Conservation (phyloP, 2,888 invertebrate species). For the Leptinotarsa juncta region DNA sequence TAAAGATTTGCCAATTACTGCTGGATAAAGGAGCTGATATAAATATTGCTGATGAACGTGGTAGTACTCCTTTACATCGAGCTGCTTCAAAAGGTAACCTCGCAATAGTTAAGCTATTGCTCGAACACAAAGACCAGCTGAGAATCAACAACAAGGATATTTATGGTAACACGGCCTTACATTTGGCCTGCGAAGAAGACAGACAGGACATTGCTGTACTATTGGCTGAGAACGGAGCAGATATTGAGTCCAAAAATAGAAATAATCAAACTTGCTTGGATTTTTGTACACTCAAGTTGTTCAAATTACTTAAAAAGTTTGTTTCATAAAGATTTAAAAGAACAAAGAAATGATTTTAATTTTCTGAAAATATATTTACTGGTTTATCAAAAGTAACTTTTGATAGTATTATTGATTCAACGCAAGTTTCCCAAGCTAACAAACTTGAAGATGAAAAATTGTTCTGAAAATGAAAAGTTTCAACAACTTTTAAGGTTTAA, state of each 20-base stretch:
- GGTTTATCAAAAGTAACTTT: too few species aligned
- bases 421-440: too few species aligned
- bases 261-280: slow-evolving; percentile 77
- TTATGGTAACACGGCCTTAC: slow-evolving; percentile 83
- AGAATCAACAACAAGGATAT: slow-evolving; percentile 74
- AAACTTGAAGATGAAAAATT: too few species aligned
- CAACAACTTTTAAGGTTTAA: too few species aligned
- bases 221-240: slow-evolving; percentile 76
- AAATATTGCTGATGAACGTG: slow-evolving; percentile 75
- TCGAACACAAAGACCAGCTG: slow-evolving; percentile 69
- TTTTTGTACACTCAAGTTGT: slow-evolving; percentile 61
- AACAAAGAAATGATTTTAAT: neutral
- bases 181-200: slow-evolving; percentile 86
- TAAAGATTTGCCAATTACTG: slow-evolving; percentile 75
- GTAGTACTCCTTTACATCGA: slow-evolving; percentile 82
- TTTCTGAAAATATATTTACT: neutral
- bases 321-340: neutral
- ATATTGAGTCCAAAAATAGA: slow-evolving; percentile 72
- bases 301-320: slow-evolving; percentile 45
- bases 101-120: slow-evolving; percentile 75
- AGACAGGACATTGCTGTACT: slow-evolving; percentile 75
- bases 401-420: too few species aligned
- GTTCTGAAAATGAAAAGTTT: too few species aligned
- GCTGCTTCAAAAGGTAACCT: slow-evolving; percentile 82
- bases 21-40: slow-evolving; percentile 76